Conservation (phyloP, 2,888 invertebrate genomes). For the Drosophila neonasuta region DNA sequence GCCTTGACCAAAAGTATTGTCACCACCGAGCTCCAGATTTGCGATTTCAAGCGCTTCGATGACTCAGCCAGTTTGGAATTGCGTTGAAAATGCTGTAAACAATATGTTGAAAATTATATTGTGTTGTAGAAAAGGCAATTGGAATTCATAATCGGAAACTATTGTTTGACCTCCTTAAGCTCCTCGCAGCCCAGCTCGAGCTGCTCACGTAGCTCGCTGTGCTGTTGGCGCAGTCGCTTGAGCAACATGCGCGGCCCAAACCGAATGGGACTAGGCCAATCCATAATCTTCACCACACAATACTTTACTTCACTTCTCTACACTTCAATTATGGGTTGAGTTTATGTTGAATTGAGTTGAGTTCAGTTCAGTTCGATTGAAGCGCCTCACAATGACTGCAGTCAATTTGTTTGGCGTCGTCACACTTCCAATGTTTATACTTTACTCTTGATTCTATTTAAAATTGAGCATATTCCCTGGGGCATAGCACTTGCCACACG, state of each 20-base stretch:
- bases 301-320: not conserved
- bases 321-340: not conserved
- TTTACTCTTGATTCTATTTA: slow-evolving; percentile 20
- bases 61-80: slow-evolving; percentile 90
- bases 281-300: slow-evolving; percentile 48
- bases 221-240: slow-evolving; percentile 70
- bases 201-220: slow-evolving; percentile 55
- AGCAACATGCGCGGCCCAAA: slow-evolving; percentile 61
- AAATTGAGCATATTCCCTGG: slow-evolving; percentile 13
- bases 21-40: slow-evolving; percentile 98
- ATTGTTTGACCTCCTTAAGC: slow-evolving; percentile 65
- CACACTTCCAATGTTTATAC: slow-evolving; percentile 8
- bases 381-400: slow-evolving; percentile 35
- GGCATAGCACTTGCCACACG: slow-evolving; percentile 5
- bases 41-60: slow-evolving; percentile 93
- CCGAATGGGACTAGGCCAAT: slow-evolving; percentile 47
- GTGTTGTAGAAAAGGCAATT: not conserved
- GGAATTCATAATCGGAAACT: not conserved
- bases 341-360: not conserved
- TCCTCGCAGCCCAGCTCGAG: slow-evolving; percentile 68
- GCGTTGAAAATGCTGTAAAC: slow-evolving; percentile 88
- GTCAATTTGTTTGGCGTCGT: slow-evolving; percentile 18
- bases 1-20: slow-evolving; percentile 98
- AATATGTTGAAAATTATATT: slow-evolving; percentile 1
- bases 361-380: slow-evolving; percentile 6